phyloP scores from a whole-genome alignment of 64 coral and sea anemone genomes.

The Actinia tenebrosa region DNA sequence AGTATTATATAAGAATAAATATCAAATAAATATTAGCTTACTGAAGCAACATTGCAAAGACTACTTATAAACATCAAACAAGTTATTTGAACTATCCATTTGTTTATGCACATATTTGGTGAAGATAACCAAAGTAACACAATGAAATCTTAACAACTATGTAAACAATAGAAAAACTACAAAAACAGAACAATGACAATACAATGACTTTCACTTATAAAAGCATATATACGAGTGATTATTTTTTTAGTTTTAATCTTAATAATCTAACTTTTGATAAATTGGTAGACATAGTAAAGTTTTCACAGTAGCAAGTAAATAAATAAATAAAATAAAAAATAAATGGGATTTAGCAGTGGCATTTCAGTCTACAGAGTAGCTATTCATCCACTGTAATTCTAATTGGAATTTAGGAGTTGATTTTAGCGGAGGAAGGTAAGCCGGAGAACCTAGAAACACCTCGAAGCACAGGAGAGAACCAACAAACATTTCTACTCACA shows the following conservation, averaged over 20 bases:
- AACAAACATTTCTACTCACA: no score
- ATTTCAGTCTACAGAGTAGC: no score
- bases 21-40: not conserved
- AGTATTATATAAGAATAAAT: no score
- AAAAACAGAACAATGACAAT: not conserved
- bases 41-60: not conserved
- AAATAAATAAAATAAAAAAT: no score
- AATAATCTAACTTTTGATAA: not conserved
- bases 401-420: no score
- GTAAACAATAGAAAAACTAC: not conserved
- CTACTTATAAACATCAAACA: not conserved
- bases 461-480: no score
- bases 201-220: not conserved
- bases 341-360: no score
- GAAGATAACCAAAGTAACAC: not conserved
- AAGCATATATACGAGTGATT: not conserved
- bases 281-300: not conserved
- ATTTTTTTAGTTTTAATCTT: not conserved
- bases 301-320: not conserved
- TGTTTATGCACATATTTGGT: constrained; percentile 4
- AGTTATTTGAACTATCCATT: constrained; percentile 10
- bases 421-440: no score
- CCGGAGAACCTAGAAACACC: no score
- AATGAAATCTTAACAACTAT: not conserved
- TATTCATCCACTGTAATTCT: no score